Percentiles rank a stretch among this genome's conserved stretches.
phyloP scores from a whole-genome alignment of 2,797 vertebrate species.

The Phoxinus dragarum region DNA sequence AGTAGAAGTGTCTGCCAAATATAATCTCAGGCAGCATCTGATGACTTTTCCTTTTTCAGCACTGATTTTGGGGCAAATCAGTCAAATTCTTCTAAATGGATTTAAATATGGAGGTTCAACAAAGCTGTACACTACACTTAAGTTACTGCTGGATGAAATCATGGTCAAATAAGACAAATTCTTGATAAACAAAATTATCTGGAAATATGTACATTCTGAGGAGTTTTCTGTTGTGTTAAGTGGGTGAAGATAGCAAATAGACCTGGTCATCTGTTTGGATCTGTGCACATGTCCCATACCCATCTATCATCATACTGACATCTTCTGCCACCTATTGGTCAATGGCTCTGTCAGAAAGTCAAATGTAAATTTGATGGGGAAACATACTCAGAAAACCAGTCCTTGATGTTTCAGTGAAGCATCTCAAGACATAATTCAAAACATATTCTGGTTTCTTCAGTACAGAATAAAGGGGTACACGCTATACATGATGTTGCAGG shows the following conservation, averaged over 20 bases:
- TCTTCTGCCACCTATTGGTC: slow-evolving; percentile 82
- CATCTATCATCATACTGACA: slow-evolving; percentile 65
- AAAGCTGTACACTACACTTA: background rate
- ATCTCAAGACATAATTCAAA: slow-evolving; percentile 17
- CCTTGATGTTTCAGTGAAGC: slow-evolving; percentile 13
- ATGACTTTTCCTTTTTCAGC: background rate
- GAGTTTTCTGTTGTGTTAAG: background rate
- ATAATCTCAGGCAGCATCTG: background rate
- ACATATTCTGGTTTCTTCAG: slow-evolving; percentile 5
- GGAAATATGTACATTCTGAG: background rate
- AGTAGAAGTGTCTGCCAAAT: background rate
- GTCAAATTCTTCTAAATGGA: background rate
- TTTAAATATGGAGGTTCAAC: background rate
- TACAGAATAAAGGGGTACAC: slow-evolving; percentile 1
- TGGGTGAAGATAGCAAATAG: background rate
- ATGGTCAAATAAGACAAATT: slow-evolving; percentile 5
- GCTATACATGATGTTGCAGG: slow-evolving; percentile 1
- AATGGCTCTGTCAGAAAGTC: slow-evolving; percentile 64
- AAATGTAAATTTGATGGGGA: slow-evolving; percentile 62
- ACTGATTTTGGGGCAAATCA: background rate
- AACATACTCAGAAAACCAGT: slow-evolving; percentile 1
- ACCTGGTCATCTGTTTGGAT: background rate
- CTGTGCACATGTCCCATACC: slow-evolving; percentile 5
- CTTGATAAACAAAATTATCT: background rate
- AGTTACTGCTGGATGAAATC: background rate